phyloP scores from a whole-genome alignment of 2,113 vertebrate species.

The Nestor notabilis region DNA sequence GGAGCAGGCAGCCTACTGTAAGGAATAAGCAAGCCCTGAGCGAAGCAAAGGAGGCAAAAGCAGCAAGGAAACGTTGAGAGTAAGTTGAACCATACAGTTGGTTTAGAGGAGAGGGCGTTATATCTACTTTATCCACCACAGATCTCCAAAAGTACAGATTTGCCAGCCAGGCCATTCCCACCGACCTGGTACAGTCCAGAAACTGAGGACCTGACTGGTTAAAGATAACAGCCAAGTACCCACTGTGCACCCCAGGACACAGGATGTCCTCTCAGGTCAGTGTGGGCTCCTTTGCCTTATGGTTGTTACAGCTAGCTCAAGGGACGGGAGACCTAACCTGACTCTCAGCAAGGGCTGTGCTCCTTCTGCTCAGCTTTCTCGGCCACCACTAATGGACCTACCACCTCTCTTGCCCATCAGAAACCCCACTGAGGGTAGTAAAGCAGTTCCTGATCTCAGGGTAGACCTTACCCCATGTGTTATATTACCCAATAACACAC shows the following conservation, averaged over 20 bases:
- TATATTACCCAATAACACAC: neutral
- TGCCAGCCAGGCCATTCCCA: neutral
- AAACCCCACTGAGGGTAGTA: neutral
- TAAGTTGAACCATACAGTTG: neutral
- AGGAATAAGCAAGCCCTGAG: neutral
- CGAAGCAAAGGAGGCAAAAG: neutral
- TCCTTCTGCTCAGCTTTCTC: neutral
- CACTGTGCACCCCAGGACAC: neutral
- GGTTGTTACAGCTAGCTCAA: neutral
- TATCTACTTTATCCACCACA: neutral
- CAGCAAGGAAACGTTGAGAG: accelerated
- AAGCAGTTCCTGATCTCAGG: neutral
- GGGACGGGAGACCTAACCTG: neutral
- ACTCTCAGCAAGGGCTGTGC: neutral
- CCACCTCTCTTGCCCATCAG: neutral
- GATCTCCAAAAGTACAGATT: neutral
- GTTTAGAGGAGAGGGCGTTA: neutral
- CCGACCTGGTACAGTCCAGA: accelerated
- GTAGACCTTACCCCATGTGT: neutral
- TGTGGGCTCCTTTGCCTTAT: neutral
- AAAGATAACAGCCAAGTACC: neutral
- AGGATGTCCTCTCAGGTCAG: neutral
- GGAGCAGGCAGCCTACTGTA: neutral
- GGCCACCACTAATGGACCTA: neutral
- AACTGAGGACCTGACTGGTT: neutral